Base-by-base conservation (phyloP, 2,888 invertebrate genomes). In the Atrina japonica region DNA sequence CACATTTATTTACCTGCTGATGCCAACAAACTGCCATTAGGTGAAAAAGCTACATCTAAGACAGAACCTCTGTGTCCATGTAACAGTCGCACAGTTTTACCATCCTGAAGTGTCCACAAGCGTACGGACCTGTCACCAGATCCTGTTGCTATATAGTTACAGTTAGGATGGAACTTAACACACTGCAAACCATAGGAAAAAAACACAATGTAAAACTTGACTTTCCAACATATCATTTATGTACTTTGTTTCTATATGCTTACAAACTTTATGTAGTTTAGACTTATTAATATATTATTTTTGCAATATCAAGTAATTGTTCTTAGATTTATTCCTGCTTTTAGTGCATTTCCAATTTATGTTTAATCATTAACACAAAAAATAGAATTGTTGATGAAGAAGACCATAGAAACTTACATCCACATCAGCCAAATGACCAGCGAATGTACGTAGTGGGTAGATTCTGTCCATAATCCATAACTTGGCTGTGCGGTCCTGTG, bases 151-250 rank as follows among this genome's bases (percentile, higher is more conserved):
- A 97, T 88, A 89, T 98, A 97, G 82, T 94, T 94, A 80, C 95
- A 95, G 91, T 97, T 98, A 0, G 97, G 96, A 92, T 98, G 98
- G 91, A 98, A 97, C 85, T 94, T 94, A n/a, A 96, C 93, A 88
- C 94, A 94, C 95, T 95, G 89, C 50, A 90, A 87, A 64, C 5
- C 14, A 29, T n/a, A n/a, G 45, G 7, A 23, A 9, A 16, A 43
- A 40, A 11, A 56, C 1, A 1, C 5, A n/a, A 27, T 3, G n/a
- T 14, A 14, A 9, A 53, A 14, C 9, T 16, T 49, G 2, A 49
- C n/a, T n/a, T n/a, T n/a, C n/a, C n/a, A n/a, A n/a, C n/a, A n/a
- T n/a, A n/a, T n/a, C n/a, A n/a, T n/a, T n/a, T n/a, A n/a, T n/a
- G n/a, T n/a, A n/a, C n/a, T n/a, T n/a, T n/a, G n/a, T n/a, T n/a